Base-by-base conservation (phyloP, 2,888 invertebrate species). In the Apodemia zela region DNA sequence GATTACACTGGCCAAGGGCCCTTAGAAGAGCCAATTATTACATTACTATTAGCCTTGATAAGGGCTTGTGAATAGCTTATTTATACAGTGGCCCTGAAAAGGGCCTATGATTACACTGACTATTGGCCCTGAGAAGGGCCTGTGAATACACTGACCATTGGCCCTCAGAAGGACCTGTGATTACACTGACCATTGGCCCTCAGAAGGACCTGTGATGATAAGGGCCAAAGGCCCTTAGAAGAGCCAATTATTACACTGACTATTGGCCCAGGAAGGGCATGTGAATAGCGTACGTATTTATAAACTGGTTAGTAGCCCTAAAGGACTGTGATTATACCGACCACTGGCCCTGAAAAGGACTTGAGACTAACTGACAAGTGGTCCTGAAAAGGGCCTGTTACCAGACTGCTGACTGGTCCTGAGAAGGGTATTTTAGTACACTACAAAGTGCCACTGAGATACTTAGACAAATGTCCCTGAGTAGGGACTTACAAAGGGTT, bases 91-190 rank as follows among this genome's bases (percentile, higher is more conserved):
- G 59, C 1, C 29, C 15, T 58, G 59, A 59, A 35, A 59, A 59
- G 59, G 59, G 11, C 35, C 59, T 61, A 63, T 63, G 42, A 42
- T 60, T 29, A 42, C 25, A 38, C 49, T 47, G 58, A 21, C 10
- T 33, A 5, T 45, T 11, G 18, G 62, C 5, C 25, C 13, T 25
- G 29, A 7, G 13, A 57, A 57, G 57, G 25, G 2, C 57, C 57
- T 25, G 21, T 57, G 25, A 25, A 25, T 57, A 57, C 18, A 57
- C 11, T n/a, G 15, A n/a, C 13, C 33, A 58, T 10, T 13, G 29
- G 8, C 58, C n/a, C 33, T 29, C 4, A 15, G 8, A 58, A n/a
- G 15, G 3, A 8, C 5, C 29, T n/a, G 25, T 42, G 17, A 60
- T 63, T 66, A 65, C 60, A 59, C 35, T 65, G 6, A 8, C 33